Base-by-base conservation (phyloP, 2,113 vertebrate species). In the Erythrolamprus reginae region DNA sequence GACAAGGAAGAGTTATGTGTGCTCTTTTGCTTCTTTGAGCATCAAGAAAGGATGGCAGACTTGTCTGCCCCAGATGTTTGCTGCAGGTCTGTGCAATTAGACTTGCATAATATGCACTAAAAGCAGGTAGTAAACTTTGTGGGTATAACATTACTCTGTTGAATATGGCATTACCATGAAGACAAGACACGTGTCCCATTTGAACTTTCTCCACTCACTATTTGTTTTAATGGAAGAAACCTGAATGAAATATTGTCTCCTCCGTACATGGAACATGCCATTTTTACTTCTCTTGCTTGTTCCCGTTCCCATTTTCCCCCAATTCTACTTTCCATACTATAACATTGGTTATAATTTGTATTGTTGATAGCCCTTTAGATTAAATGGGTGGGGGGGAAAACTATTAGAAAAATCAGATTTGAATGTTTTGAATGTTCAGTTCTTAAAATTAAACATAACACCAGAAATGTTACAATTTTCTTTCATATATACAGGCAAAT, bases 1-100 rank as follows among this genome's bases (percentile, higher is more conserved):
- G 50, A 84, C 61, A 52, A 87, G 87, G 90, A 82, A 56, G 77
- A 88, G 53, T 91, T 88, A 88, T 91, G 10, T 17, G 58, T 91
- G 90, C 90, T 91, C 77, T 91, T 88, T 91, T 91, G 86, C 77
- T 91, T 91, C 33, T 88, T 83, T 88, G 90, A 61, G 83, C 86
- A 58, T 91, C 45, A 87, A 82, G 87, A 91, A 89, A 89, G 82
- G 90, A 91, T 88, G 86, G 86, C 83, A 55, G 45, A 26, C 77
- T 88, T 91, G n/a, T 88, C 90, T 88, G 86, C 90, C 82, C 45
- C 83, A 91, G 45, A 82, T 88, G 88, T 88, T 88, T 91, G 70
- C 86, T 88, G 77, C 90, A 91, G 90, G 90, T 88, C 90, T 88
- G 77, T 91, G 86, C 86, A 88, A 88, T 88, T 91, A 50, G 86